Evolutionary conservation across 2,888 invertebrate genomes (phyloP).

Genomic region (Nephrotoma flavescens): DNA sequence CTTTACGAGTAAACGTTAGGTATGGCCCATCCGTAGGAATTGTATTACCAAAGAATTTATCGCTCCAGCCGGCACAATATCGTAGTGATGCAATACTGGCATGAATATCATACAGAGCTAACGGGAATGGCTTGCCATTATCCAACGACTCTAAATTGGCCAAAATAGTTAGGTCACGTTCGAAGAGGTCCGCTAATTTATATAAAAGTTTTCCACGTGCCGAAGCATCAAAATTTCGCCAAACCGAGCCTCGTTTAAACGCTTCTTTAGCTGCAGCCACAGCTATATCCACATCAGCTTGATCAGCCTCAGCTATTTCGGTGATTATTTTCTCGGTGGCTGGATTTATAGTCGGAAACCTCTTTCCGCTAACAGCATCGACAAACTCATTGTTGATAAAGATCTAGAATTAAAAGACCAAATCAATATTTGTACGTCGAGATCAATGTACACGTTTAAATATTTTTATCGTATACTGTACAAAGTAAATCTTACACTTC

Average conservation of each 20-base stretch:
- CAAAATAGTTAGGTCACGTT: slow-evolving; percentile 54
- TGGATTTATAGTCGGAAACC: slow-evolving; percentile 75
- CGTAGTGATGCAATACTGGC: slow-evolving; percentile 35
- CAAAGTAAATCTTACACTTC: not conserved
- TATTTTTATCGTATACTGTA: not conserved
- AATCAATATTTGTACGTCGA: no score
- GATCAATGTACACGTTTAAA: not conserved
- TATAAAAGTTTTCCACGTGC: slow-evolving; percentile 41
- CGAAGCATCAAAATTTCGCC: slow-evolving; percentile 73
- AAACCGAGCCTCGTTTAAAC: slow-evolving; percentile 53
- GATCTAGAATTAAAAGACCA: slow-evolving; percentile 36
- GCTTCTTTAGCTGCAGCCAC: slow-evolving; percentile 67
- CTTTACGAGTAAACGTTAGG: slow-evolving; percentile 50
- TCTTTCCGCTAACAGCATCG: slow-evolving; percentile 69
- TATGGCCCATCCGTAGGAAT: slow-evolving; percentile 52
- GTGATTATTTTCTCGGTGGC: slow-evolving; percentile 58
- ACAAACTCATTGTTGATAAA: slow-evolving; percentile 74
- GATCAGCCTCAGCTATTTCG: slow-evolving; percentile 70
- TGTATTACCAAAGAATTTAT: slow-evolving; percentile 74
- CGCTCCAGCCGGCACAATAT: slow-evolving; percentile 75
- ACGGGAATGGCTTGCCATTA: slow-evolving; percentile 58
- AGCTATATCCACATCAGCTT: slow-evolving; percentile 70
- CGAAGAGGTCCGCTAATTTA: slow-evolving; percentile 57
- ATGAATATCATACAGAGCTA: slow-evolving; percentile 38
- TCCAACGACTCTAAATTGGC: slow-evolving; percentile 65